Conservation (phyloP, 2,113 vertebrate genomes). For the Amphiprion percula region DNA sequence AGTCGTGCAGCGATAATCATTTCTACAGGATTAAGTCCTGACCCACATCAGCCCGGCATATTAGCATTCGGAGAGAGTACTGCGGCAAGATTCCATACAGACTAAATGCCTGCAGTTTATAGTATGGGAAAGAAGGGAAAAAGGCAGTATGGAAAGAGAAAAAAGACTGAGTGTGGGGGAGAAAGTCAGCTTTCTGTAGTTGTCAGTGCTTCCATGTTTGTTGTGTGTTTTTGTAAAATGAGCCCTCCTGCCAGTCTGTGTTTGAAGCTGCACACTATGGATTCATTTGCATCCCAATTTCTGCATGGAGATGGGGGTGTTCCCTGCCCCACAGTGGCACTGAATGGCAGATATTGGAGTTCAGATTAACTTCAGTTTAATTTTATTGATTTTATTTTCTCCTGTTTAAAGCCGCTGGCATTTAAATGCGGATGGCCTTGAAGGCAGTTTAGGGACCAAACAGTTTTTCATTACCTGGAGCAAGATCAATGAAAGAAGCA, state of each 20-base stretch:
- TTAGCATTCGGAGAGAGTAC: conserved; percentile 79
- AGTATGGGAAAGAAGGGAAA: conserved; percentile 48
- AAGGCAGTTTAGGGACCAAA: neutral
- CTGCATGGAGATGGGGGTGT: conserved; percentile 18
- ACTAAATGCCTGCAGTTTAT: conserved; percentile 64
- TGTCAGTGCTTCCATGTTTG: conserved; percentile 17
- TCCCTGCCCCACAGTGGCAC: conserved; percentile 9
- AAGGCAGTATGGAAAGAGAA: conserved; percentile 24
- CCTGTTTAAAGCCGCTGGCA: neutral
- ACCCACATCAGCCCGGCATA: conserved; percentile 80
- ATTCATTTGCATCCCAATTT: conserved; percentile 54
- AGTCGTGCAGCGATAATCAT: conserved; percentile 80
- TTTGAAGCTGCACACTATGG: conserved; percentile 4
- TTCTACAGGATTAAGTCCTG: conserved; percentile 84
- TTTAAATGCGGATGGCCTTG: conserved; percentile 8
- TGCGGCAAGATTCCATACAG: conserved; percentile 71
- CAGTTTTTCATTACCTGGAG: neutral
- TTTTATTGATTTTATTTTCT: conserved; percentile 35
- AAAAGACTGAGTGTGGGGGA: conserved; percentile 26
- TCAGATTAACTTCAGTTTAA: conserved; percentile 44
- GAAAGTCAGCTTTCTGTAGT: conserved; percentile 14
- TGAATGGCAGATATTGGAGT: conserved; percentile 18
- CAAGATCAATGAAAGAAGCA: conserved; percentile 12
- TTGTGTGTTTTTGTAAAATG: conserved; percentile 20
- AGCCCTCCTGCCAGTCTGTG: neutral